Conservation (phyloP, 2,797 vertebrate species). For the Nannoperca australis region DNA sequence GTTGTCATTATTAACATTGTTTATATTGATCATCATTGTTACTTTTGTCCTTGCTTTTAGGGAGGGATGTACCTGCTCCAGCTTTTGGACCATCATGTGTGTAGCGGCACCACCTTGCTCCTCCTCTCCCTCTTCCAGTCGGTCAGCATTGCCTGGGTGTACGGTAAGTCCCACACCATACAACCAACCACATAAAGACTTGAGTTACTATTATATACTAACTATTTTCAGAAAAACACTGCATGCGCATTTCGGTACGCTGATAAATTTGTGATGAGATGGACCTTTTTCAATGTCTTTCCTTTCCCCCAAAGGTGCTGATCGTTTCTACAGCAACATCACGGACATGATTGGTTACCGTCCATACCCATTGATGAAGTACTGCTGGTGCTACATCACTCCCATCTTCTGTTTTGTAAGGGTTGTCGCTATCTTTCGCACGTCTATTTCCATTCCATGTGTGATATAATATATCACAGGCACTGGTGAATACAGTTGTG, state of each 20-base stretch:
- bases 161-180: conserved; percentile 57
- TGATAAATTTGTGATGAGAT: neutral
- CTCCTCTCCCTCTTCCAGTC: conserved; percentile 75
- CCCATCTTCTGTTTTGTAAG: conserved; percentile 88
- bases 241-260: neutral
- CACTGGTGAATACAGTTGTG: neutral
- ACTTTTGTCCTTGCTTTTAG: conserved; percentile 55
- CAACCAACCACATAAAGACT: neutral
- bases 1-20: too few species aligned
- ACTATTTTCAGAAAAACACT: neutral
- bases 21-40: too few species aligned
- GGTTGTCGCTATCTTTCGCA: neutral
- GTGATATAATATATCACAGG: neutral
- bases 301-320: conserved; percentile 80
- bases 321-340: conserved; percentile 90
- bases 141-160: conserved; percentile 78
- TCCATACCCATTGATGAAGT: conserved; percentile 87
- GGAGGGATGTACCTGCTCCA: conserved; percentile 80
- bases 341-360: conserved; percentile 92
- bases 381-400: conserved; percentile 90
- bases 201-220: too few species aligned
- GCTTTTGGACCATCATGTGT: conserved; percentile 79
- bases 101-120: conserved; percentile 76
- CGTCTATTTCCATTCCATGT: too few species aligned
- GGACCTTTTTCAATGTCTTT: neutral